A percentile compares a stretch with the other conserved stretches of the same genome.
Evolutionary conservation across 1,140 invertebrate genomes (phyloP).

Genomic region (Drosophila ercepeae): DNA sequence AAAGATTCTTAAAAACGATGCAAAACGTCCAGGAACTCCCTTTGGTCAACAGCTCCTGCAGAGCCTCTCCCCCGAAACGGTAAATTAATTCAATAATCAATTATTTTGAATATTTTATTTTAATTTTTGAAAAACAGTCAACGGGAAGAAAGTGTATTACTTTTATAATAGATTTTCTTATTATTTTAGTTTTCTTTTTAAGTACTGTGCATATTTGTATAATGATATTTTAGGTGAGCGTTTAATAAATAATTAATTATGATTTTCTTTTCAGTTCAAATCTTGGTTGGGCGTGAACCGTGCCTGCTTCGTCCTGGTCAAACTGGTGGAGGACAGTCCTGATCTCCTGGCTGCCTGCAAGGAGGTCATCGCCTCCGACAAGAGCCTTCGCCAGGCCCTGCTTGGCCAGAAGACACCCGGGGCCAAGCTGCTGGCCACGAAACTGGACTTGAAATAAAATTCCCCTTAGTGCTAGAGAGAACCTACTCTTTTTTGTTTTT

Average conservation of each 20-base stretch:
- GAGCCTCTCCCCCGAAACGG: conserved; percentile 67
- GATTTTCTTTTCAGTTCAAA: conserved; percentile 75
- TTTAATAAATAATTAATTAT: background rate
- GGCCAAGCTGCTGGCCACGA: conserved; percentile 85
- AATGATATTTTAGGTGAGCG: background rate
- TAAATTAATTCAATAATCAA: conserved; percentile 16
- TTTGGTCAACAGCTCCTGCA: conserved; percentile 84
- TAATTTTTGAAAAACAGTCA: background rate
- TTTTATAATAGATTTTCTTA: background rate
- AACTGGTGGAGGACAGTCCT: conserved; percentile 84
- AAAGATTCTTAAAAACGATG: conserved; percentile 90
- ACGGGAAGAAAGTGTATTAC: background rate
- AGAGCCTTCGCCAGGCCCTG: conserved; percentile 68
- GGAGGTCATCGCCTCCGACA: conserved; percentile 14
- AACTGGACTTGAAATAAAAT: conserved; percentile 58
- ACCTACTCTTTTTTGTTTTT: conserved; percentile 13
- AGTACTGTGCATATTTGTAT: background rate
- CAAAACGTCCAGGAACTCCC: conserved; percentile 82
- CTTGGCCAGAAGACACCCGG: conserved; percentile 83
- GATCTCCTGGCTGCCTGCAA: conserved; percentile 16
- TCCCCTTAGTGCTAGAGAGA: conserved; percentile 15
- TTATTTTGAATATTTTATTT: background rate
- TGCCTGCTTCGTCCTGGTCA: conserved; percentile 86
- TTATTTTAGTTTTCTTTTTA: no score
- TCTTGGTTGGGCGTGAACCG: conserved; percentile 86